A percentile compares a stretch with the other conserved stretches of the same genome.
Conservation (phyloP, 2,113 vertebrate genomes). For the Corythoichthys intestinalis region DNA sequence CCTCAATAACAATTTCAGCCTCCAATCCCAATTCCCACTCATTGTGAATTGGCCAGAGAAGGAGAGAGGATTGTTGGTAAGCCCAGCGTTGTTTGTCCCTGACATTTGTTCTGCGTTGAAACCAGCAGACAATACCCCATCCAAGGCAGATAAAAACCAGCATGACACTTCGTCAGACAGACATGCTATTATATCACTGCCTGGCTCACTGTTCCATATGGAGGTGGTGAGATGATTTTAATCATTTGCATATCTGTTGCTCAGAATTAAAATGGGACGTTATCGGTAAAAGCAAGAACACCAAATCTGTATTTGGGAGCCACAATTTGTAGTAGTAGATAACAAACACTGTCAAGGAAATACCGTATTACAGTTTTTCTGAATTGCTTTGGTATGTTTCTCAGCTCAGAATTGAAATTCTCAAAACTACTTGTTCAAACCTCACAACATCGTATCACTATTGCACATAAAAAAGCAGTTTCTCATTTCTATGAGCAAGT, state of each 20-base stretch:
- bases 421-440: too few species aligned
- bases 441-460: too few species aligned
- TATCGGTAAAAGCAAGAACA: not conserved
- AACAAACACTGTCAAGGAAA: too few species aligned
- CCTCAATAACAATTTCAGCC: conserved; percentile 31
- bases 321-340: not conserved
- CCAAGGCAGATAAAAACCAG: conserved; percentile 30
- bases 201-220: not conserved
- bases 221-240: not conserved
- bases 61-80: conserved; percentile 53
- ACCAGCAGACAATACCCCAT: conserved; percentile 42
- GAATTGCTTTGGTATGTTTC: too few species aligned
- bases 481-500: too few species aligned
- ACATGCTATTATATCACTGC: conserved; percentile 26
- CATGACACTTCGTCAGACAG: conserved; percentile 30
- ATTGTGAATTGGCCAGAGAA: conserved; percentile 51
- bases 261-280: not conserved
- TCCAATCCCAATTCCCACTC: conserved; percentile 13
- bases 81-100: conserved; percentile 40
- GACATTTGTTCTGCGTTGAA: conserved; percentile 61
- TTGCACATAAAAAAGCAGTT: too few species aligned
- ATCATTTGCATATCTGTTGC: not conserved
- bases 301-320: not conserved
- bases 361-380: too few species aligned
- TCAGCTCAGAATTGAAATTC: too few species aligned